Evolutionary conservation across 2,888 invertebrate genomes (phyloP), one percentile per base, ranked within the genome.

Genomic region (Eilema sororculum): DNA sequence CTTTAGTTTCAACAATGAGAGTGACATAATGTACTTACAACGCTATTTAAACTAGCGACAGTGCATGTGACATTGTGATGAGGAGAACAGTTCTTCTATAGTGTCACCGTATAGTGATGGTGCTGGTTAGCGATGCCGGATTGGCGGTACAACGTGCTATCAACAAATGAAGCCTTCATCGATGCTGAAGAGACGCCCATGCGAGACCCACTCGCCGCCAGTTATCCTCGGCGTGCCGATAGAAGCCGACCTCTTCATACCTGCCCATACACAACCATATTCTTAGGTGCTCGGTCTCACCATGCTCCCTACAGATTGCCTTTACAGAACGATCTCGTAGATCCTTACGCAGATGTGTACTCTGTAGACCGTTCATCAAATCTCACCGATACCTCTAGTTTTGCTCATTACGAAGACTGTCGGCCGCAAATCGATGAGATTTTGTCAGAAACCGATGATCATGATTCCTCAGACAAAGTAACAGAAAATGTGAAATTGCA

Each of bases 111-210:
- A 85, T 85, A 92, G 94, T 94, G 90, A 94, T 94, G 93, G 88
- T 92, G 87, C 83, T 86, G 81, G 84, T 88, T 81, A 87, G 93
- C 89, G 83, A 95, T 95, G 95, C 95, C 95, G 82, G 95, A 95
- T 88, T 95, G 95, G 95, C 93, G 95, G 81, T 95, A 95, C 92
- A 95, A 95, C 90, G 95, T 95, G 84, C 89, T 95, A 84, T 95
- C 95, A 81, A 95, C 95, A 84, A 95, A 93, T 88, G 95, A 95
- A 90, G 95, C 95, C 83, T 95, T 92, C 83, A 90, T 94, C 78
- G 90, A 92, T 78, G 89, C 88, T 73, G 91, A 90, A 74, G 89
- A 87, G 61, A 86, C 84, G 65, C 86, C 90, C 25, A 86, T 87
- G 73, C 86, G 88, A 65, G 94, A 93, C 80, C 95, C 93, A 46